Base-by-base conservation (phyloP, 2,888 invertebrate genomes). In the Rhingia campestris region DNA sequence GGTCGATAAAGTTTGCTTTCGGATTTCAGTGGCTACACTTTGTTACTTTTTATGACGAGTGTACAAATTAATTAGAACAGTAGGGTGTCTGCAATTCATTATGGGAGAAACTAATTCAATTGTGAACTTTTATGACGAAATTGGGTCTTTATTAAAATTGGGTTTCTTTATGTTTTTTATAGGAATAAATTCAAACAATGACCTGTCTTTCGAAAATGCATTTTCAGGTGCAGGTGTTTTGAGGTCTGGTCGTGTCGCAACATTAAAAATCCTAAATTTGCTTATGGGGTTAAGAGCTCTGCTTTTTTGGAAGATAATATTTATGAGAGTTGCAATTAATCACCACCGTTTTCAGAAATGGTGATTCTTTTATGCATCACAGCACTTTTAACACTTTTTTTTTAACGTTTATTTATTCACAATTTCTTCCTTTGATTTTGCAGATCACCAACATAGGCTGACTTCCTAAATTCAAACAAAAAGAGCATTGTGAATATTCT, bases 1-100 rank as follows among this genome's bases (percentile, higher is more conserved):
- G 79, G 82, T 74, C 73, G 69, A 74, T 82, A 82, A 82, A 82
- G 63, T 82, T 77, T 35, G 12, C 37, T 61, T 63, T 59, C 54
- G 9, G 47, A 32, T 41, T 37, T 58, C 30, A 30, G 14, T 7
- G 30, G 6, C 30, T 33, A 10, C n/a, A 10, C 49, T 43, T 39
- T 58, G 58, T 33, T 22, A 22, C 22, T 22, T 30, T 58, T 32
- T 43, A 59, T 53, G 59, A 59, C 59, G 67, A 59, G 59, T 61
- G 76, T 47, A 76, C 67, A 76, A 61, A 76, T 69, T 76, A 76
- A 76, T 76, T 76, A 45, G 67, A 53, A 61, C 58, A 53, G 53
- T 35, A 22, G 22, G 53, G n/a, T 43, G 43, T 72, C 53, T 43
- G 45, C 59, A 51, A 10, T 41, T 41, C 10, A 30, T 14, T 63